Evolutionary conservation across 2,113 vertebrate species (phyloP).

Genomic region (Junco hyemalis): DNA sequence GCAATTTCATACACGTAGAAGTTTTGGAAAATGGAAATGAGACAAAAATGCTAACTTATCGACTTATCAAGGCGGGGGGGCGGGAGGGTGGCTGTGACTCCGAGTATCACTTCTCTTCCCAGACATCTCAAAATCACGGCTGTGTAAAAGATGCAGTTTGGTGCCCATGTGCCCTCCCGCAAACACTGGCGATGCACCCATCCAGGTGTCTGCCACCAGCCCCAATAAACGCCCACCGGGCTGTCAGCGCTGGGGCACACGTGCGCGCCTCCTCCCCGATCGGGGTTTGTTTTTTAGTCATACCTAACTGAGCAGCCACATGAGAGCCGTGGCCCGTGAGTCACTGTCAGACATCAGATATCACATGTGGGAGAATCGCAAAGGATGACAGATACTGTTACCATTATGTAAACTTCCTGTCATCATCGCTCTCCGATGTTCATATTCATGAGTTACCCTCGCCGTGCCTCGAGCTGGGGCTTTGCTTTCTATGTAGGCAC

Average conservation of each 20-base stretch:
- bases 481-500: constrained; percentile 33
- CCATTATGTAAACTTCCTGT: constrained; percentile 52
- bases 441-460: constrained; percentile 22
- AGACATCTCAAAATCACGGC: neutral
- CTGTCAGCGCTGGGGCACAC: neutral
- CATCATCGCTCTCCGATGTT: constrained; percentile 34
- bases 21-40: constrained; percentile 42
- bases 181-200: neutral
- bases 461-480: constrained; percentile 7
- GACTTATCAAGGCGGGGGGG: neutral
- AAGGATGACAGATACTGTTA: constrained; percentile 36
- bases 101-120: constrained; percentile 8
- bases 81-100: neutral
- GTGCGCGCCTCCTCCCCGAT: neutral
- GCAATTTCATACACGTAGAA: constrained; percentile 35
- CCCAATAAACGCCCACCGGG: neutral
- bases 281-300: neutral
- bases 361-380: constrained; percentile 60
- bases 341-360: constrained; percentile 42
- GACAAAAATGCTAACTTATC: constrained; percentile 22
- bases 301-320: constrained; percentile 11
- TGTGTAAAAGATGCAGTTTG: neutral
- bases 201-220: constrained; percentile 14
- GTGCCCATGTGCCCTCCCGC: neutral
- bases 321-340: constrained; percentile 6